Evolutionary conservation across 2,888 invertebrate species (phyloP).

Genomic region (Ectemnius lituratus): DNA sequence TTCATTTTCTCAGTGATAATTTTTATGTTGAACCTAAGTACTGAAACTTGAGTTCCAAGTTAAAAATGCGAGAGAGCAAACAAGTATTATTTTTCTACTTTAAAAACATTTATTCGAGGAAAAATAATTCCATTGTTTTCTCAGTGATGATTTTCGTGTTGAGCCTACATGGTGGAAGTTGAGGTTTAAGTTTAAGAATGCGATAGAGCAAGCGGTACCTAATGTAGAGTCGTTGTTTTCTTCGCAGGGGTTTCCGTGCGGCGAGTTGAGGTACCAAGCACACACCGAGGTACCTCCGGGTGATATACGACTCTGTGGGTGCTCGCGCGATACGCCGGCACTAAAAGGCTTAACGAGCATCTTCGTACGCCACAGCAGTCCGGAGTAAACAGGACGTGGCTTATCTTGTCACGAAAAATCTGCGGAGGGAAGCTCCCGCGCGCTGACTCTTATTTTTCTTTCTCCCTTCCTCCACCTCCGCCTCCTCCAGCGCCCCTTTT

Average conservation of each 20-base stretch:
- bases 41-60: too few species aligned
- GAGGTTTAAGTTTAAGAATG: conserved; percentile 1
- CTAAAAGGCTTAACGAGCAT: conserved; percentile 78
- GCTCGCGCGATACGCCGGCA: conserved; percentile 73
- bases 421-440: conserved; percentile 67
- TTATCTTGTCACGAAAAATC: conserved; percentile 78
- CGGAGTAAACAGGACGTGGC: conserved; percentile 77
- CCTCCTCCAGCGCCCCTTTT: conserved; percentile 28
- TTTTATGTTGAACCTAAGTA: too few species aligned
- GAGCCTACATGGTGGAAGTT: too few species aligned
- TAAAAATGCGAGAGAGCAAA: too few species aligned
- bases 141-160: too few species aligned
- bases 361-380: conserved; percentile 72
- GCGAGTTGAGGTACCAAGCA: conserved; percentile 57
- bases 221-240: conserved; percentile 63
- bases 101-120: too few species aligned
- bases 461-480: conserved; percentile 14
- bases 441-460: conserved; percentile 58
- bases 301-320: conserved; percentile 74
- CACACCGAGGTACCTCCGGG: conserved; percentile 60
- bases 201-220: conserved; percentile 40
- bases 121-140: too few species aligned
- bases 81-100: too few species aligned
- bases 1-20: too few species aligned
- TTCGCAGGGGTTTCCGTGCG: conserved; percentile 54